Base-by-base conservation (phyloP, 2,888 invertebrate species). In the Cephus runcator region DNA sequence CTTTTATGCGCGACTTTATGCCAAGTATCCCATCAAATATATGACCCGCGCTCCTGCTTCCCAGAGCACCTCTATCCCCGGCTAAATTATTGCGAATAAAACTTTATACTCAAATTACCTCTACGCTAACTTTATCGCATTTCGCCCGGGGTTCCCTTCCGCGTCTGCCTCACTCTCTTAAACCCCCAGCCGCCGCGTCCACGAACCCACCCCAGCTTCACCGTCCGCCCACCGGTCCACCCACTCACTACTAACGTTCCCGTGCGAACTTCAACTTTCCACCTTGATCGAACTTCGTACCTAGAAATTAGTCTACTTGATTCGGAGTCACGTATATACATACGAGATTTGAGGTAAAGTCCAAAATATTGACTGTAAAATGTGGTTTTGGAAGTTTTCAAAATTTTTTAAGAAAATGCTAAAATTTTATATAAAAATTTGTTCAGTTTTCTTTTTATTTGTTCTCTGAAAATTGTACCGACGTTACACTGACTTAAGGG, bases 1-100 rank as follows among this genome's bases (percentile, higher is more conserved):
- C 90, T 91, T 91, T 91, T 90, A 91, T 91, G 90, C 90, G 88
- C 88, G 89, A 91, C 90, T 91, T 91, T 91, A 91, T 91, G 90
- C 90, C 90, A 91, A 91, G 91, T 90, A 91, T 91, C 89, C 90
- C 90, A 90, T 89, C 90, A 90, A 90, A 91, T 90, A 90, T 90
- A 90, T 90, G 90, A 88, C 90, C 89, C 88, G 84, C 85, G 87
- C 83, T 79, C 81, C 78, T 74, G 77, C 82, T 79, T 80, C 77
- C 81, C 79, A 35, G 79, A 79, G 31, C 69, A 12, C 80, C 83
- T 83, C 81, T 81, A 80, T 80, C 82, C 80, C 81, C 79, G 83
- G 84, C 84, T 89, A 89, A 89, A 91, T 91, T 91, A 91, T 91
- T 90, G 89, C 91, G 90, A 91, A 91, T 91, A 91, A 91, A 91